A percentile compares a stretch with the other conserved stretches of the same genome.
Conservation (phyloP, 2,888 invertebrate species). For the Spatulosminthurus flaviceps region DNA sequence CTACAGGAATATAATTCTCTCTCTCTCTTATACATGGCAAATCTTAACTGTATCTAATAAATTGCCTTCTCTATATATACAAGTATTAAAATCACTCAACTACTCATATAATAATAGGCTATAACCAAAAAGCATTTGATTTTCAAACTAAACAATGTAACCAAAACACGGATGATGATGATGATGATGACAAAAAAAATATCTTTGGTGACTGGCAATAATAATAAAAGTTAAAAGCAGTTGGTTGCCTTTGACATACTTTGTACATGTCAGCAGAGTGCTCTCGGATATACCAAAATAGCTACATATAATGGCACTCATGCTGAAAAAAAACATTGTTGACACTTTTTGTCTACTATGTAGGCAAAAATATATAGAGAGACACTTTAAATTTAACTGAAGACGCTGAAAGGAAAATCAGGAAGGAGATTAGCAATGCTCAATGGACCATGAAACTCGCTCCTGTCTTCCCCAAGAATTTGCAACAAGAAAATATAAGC, state of each 20-base stretch:
- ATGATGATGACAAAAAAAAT: conserved; percentile 21
- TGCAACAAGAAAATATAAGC: too few relatives aligned
- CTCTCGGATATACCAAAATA: neutral
- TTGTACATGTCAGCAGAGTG: conserved; percentile 11
- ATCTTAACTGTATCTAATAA: too few relatives aligned
- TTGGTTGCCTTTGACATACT: neutral
- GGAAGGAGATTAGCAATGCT: conserved; percentile 43
- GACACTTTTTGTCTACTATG: neutral
- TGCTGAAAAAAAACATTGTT: neutral
- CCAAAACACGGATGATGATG: too few relatives aligned
- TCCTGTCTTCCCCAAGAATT: neutral
- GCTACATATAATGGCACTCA: neutral
- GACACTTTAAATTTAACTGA: neutral
- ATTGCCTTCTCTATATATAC: too few relatives aligned
- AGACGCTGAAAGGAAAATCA: conserved; percentile 36
- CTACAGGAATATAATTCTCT: too few relatives aligned
- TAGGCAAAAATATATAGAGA: neutral
- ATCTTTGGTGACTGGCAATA: conserved; percentile 18
- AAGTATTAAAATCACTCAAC: too few relatives aligned
- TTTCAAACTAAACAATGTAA: too few relatives aligned
- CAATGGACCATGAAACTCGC: conserved; percentile 25
- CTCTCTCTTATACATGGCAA: too few relatives aligned
- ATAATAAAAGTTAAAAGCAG: neutral
- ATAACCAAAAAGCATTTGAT: too few relatives aligned
- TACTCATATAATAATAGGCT: too few relatives aligned